These are phyloP conservation scores for Amphiprion percula DNA, from an alignment of 2,113 vertebrate genomes.

Conservation along the genomic window DNA sequence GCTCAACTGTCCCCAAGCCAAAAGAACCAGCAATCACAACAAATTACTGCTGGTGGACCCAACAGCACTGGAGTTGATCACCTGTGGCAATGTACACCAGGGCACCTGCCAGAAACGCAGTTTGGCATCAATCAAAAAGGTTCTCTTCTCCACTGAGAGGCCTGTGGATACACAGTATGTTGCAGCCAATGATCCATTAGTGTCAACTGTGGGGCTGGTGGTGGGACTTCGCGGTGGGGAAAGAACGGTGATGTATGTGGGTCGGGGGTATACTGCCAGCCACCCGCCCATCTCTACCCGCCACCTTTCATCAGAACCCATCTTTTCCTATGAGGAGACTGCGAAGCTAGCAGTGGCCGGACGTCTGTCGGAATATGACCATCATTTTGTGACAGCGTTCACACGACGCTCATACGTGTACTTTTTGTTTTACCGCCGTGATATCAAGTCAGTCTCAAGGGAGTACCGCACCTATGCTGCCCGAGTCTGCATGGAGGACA, in stretches of 20 bases:
- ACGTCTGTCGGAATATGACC: conserved; percentile 95
- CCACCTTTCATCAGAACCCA: conserved; percentile 89
- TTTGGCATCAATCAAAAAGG: conserved; percentile 80
- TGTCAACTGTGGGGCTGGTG: conserved; percentile 93
- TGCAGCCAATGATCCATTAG: conserved; percentile 92
- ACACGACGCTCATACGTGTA: conserved; percentile 87
- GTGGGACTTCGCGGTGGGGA: conserved; percentile 84
- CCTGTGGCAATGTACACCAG: conserved; percentile 95
- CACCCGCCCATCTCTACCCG: conserved; percentile 96
- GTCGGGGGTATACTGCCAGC: conserved; percentile 94
- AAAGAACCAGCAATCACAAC: conserved; percentile 91
- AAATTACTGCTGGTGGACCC: conserved; percentile 92
- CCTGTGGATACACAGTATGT: conserved; percentile 97
- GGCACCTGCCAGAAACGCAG: conserved; percentile 95
- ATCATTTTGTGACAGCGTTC: conserved; percentile 94
- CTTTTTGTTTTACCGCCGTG: conserved; percentile 94
- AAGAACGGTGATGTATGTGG: conserved; percentile 93
- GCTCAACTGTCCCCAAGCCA: conserved; percentile 91
- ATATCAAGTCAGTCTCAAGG: conserved; percentile 89
- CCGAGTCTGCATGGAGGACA: conserved; percentile 92
- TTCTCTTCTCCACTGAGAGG: conserved; percentile 90
- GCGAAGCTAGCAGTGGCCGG: conserved; percentile 93
- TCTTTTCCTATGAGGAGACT: conserved; percentile 97
- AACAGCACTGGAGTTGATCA: conserved; percentile 87
- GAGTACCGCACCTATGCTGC: conserved; percentile 94